A percentile compares a stretch with the other conserved stretches of the same genome.
Conservation (phyloP, 2,888 invertebrate species). For the Acanthosoma haemorrhoidale region DNA sequence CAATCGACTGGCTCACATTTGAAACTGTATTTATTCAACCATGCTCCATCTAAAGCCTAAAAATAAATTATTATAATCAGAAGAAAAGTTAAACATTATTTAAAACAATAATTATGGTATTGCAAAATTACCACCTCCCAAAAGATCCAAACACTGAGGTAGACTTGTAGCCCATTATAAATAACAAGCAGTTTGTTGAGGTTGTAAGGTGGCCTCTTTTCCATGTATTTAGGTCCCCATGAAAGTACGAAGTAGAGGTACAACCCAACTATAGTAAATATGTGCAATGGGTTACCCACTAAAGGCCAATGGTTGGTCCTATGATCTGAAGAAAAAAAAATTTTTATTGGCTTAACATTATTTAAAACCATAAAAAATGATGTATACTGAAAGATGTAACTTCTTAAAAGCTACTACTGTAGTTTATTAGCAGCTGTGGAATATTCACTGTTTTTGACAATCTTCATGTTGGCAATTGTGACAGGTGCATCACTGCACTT, state of each 20-base stretch:
- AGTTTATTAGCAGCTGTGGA: no score
- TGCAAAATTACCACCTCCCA: conserved; percentile 59
- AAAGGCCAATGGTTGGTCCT: conserved; percentile 52
- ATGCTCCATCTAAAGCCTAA: conserved; percentile 44
- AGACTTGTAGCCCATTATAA: conserved; percentile 54
- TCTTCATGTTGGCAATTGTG: no score
- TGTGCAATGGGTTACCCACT: conserved; percentile 52
- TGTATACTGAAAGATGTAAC: no score
- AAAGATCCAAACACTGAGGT: conserved; percentile 62
- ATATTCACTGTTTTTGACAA: no score
- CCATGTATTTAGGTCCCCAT: conserved; percentile 52
- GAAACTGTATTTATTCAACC: conserved; percentile 44
- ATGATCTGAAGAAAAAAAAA: conserved; percentile 42
- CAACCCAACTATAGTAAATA: conserved; percentile 48
- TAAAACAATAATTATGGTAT: no score
- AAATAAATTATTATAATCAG: neutral
- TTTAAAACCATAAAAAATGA: neutral
- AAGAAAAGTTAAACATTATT: no score
- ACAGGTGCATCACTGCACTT: no score
- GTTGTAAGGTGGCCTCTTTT: conserved; percentile 50
- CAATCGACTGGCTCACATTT: conserved; percentile 45
- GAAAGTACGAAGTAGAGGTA: conserved; percentile 51
- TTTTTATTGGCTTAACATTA: no score
- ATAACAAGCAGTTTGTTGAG: conserved; percentile 49
- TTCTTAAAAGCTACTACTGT: no score